Evolutionary conservation across 2,888 invertebrate genomes (phyloP).

Genomic region (Nycteola revayana): DNA sequence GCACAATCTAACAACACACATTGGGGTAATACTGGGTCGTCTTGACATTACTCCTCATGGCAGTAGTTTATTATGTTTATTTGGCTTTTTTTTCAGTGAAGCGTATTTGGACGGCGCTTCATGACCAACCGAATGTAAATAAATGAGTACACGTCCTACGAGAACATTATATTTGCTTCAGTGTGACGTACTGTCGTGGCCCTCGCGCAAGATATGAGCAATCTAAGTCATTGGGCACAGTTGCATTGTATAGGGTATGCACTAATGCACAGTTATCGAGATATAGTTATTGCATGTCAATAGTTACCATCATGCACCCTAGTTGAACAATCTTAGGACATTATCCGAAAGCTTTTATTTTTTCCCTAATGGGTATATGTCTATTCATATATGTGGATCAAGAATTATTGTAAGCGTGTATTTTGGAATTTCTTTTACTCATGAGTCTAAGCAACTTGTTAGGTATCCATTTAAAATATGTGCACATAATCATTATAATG

Average conservation of each 20-base stretch:
- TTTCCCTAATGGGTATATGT: no score
- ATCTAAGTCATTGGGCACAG: conserved; percentile 77
- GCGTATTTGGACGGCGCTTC: conserved; percentile 70
- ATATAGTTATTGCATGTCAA: conserved; percentile 52
- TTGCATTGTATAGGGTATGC: conserved; percentile 79
- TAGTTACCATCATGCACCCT: conserved; percentile 39
- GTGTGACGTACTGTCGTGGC: conserved; percentile 77
- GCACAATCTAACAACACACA: conserved; percentile 49
- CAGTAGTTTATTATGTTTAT: conserved; percentile 53
- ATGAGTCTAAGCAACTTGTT: no score
- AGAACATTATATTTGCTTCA: conserved; percentile 73
- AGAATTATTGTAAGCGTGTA: no score
- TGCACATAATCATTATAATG: no score
- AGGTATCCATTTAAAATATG: no score
- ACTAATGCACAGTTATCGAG: conserved; percentile 58
- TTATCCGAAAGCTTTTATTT: no score
- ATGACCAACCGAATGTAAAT: conserved; percentile 67
- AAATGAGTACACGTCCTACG: conserved; percentile 50
- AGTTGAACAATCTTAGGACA: no score
- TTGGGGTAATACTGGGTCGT: conserved; percentile 34
- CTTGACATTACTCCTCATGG: conserved; percentile 41
- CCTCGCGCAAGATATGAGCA: conserved; percentile 56
- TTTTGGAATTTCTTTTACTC: no score
- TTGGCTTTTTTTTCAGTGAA: conserved; percentile 68
- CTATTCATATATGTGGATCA: no score